Conservation (phyloP, 2,113 vertebrate species). For the Limnothrissa miodon region DNA sequence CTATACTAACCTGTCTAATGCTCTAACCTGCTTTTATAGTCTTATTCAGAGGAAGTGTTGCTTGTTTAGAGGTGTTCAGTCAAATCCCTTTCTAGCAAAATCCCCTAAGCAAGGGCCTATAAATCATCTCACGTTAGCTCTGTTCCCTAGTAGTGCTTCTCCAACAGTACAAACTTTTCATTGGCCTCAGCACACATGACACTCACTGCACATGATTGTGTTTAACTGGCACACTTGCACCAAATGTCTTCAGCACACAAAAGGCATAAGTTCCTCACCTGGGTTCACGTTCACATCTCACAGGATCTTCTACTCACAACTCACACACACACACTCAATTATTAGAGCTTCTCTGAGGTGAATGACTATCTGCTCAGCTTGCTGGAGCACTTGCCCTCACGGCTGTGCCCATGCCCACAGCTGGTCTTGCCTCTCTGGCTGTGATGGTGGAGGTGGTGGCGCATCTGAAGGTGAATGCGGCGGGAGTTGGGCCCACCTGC, state of each 20-base stretch:
- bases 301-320: neutral
- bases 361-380: conserved; percentile 94
- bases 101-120: neutral
- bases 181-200: neutral
- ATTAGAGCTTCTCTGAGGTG: neutral
- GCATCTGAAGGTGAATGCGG: conserved; percentile 86
- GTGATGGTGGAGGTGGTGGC: conserved; percentile 66
- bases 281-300: neutral
- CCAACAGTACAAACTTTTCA: conserved; percentile 20
- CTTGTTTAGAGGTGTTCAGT: conserved; percentile 2
- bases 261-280: conserved; percentile 1
- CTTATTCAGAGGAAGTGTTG: conserved; percentile 15
- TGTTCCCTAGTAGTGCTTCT: conserved; percentile 31
- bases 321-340: neutral
- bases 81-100: conserved; percentile 14
- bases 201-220: neutral
- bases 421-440: neutral
- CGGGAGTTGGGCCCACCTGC: conserved; percentile 86
- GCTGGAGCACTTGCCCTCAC: conserved; percentile 86
- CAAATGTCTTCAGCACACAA: neutral
- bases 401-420: conserved; percentile 67
- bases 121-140: neutral
- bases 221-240: neutral
- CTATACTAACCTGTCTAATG: neutral
- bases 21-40: neutral